A percentile compares a stretch with the other conserved stretches of the same genome.
phyloP scores from a whole-genome alignment of 2,797 vertebrate genomes.

The Oreochromis grahami region DNA sequence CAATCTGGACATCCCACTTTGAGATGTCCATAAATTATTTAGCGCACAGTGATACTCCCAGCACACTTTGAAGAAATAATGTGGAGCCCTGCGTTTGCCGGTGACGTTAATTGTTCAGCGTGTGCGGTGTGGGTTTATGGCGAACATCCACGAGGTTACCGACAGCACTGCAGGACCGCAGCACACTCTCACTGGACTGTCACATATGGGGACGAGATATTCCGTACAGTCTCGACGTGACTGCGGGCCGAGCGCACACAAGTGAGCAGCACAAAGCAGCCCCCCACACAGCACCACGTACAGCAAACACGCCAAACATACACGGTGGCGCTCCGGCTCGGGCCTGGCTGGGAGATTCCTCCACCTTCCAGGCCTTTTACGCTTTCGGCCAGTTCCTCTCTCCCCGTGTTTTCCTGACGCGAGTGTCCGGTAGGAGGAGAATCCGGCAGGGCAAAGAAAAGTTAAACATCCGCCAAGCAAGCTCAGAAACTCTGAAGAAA shows the following conservation, averaged over 20 bases:
- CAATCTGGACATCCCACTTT: constrained; percentile 32
- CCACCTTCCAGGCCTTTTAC: constrained; percentile 45
- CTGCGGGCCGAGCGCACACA: background rate
- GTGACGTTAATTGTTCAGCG: background rate
- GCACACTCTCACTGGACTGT: background rate
- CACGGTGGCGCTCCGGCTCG: background rate
- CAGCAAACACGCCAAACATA: background rate
- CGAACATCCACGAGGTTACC: background rate
- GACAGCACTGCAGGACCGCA: background rate
- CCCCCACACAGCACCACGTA: background rate
- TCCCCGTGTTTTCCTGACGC: constrained; percentile 71
- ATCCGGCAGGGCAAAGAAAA: constrained; percentile 46
- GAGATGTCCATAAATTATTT: constrained; percentile 31
- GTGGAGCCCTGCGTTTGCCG: background rate
- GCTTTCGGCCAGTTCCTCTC: constrained; percentile 38
- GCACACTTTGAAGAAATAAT: background rate
- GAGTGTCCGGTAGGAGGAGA: constrained; percentile 57
- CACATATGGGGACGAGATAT: background rate
- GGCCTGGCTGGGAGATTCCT: constrained; percentile 26
- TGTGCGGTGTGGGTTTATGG: background rate
- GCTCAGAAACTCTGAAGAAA: background rate
- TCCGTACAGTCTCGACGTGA: background rate
- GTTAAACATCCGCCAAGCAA: constrained; percentile 33
- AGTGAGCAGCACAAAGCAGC: background rate
- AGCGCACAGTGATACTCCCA: constrained; percentile 5